Percentiles rank a stretch among this genome's conserved stretches.
Conservation (phyloP, 2,797 vertebrate species). For the Tenualosa thibaudeaui region DNA sequence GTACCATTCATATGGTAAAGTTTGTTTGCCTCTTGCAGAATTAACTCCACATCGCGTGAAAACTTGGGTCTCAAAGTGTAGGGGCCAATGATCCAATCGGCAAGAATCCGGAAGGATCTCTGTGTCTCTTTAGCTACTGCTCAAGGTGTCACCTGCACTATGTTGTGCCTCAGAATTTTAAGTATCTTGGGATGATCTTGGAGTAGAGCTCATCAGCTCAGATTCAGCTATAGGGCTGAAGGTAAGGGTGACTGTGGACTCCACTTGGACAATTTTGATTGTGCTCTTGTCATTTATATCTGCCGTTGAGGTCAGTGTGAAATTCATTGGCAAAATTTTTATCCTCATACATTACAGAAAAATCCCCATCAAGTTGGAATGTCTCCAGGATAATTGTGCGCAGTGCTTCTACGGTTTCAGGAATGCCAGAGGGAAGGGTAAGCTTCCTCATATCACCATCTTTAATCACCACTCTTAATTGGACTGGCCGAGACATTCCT, state of each 20-base stretch:
- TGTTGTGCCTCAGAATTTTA: neutral
- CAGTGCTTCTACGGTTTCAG: conserved; percentile 26
- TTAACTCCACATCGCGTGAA: neutral
- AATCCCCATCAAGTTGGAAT: conserved; percentile 31
- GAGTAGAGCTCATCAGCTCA: neutral
- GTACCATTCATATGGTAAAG: neutral
- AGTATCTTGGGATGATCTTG: neutral
- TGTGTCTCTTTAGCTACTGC: neutral
- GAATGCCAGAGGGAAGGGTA: conserved; percentile 31
- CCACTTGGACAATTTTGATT: conserved; percentile 30
- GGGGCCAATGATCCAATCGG: neutral
- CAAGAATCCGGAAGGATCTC: neutral
- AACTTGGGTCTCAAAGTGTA: neutral
- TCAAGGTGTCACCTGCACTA: neutral
- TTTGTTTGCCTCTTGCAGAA: neutral
- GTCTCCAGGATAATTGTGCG: conserved; percentile 12
- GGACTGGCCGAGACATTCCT: conserved; percentile 4
- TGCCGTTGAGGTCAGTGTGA: conserved; percentile 30
- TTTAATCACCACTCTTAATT: neutral
- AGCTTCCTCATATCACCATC: conserved; percentile 21
- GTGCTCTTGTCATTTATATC: conserved; percentile 35
- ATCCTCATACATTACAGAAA: conserved; percentile 31
- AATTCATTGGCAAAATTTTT: conserved; percentile 34
- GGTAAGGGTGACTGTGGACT: conserved; percentile 33
- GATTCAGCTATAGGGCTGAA: conserved; percentile 21